These are phyloP conservation scores for Prochilodus magdalenae DNA, from an alignment of 2,113 vertebrate genomes.

Conservation along the genomic window DNA sequence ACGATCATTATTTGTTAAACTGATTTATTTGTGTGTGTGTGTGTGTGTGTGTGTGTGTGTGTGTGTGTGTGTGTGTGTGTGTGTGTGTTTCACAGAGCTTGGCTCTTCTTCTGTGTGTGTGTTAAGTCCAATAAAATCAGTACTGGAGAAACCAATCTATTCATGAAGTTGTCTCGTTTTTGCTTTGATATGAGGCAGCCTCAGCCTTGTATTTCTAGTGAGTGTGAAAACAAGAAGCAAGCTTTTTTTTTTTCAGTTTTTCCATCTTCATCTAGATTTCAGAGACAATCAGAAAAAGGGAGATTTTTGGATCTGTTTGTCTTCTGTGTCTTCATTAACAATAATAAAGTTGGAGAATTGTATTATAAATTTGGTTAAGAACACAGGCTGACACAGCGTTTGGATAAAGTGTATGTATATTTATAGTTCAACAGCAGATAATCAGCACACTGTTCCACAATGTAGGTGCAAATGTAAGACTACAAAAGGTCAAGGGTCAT, in stretches of 20 bases:
- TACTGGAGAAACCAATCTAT: background rate
- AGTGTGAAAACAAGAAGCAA: too few relatives aligned
- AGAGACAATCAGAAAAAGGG: too few relatives aligned
- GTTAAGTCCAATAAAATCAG: slow-evolving; percentile 21
- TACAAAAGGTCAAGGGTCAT: slow-evolving; percentile 81
- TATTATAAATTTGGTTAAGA: background rate
- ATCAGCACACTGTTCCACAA: slow-evolving; percentile 55
- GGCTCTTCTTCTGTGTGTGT: slow-evolving; percentile 13
- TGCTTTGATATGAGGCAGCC: too few relatives aligned
- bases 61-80: slow-evolving; percentile 5
- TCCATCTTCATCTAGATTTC: too few relatives aligned
- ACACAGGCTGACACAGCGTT: background rate
- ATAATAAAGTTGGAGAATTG: too few relatives aligned
- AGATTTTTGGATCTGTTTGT: too few relatives aligned
- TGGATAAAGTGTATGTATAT: slow-evolving; percentile 62
- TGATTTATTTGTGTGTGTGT: background rate
- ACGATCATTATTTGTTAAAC: background rate
- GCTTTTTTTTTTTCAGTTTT: too few relatives aligned
- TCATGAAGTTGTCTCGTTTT: background rate
- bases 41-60: slow-evolving; percentile 9
- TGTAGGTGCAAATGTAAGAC: slow-evolving; percentile 23
- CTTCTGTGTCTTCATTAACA: too few relatives aligned
- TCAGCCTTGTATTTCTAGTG: too few relatives aligned
- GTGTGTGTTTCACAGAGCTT: background rate
- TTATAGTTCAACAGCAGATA: slow-evolving; percentile 69